Base-by-base conservation (phyloP, 2,797 vertebrate species). In the Acipenser transmontanus region DNA sequence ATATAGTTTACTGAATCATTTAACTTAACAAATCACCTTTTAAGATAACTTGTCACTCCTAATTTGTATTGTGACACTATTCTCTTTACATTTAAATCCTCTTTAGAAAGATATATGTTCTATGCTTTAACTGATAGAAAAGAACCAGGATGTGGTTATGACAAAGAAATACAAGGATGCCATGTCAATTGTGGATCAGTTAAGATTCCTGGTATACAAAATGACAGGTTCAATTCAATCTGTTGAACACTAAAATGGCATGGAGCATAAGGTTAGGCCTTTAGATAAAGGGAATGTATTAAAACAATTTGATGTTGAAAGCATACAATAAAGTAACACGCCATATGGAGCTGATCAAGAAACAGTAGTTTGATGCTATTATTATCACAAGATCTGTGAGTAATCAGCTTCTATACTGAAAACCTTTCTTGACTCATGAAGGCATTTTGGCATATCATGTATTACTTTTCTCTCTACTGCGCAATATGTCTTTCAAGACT, bases 301-400 rank as follows among this genome's bases (percentile, higher is more conserved):
- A 72, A 84, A 82, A 81, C 82, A 84, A 83, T 79, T 83, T 77
- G 77, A 84, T 81, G 85, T 77, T 79, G 75, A 69, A 71, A 72
- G 72, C 78, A 79, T 79, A 72, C 51, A 57, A 66, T 64, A 62
- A 65, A 67, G 51, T 11, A 6, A 69, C 66, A 50, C 74, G 79
- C 77, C 88, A 89, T 88, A 85, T 91, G 87, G 86, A 85, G 81
- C 81, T 85, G 85, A 90, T 90, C 85, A 87, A 74, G 79, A 80
- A 88, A 90, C 87, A 89, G 88, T 88, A 89, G 88, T 89, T 85
- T 76, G 72, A 82, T 74, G 69, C 71, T 68, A 71, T 69, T 78
- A 75, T 72, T 71, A 72, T 71, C 68, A 71, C 59, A 65, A 61
- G 68, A 61, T 68, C 69, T 73, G 66, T 63, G 63, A 8, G 60